Percentiles rank a stretch among this genome's conserved stretches.
Conservation (phyloP, 2,888 invertebrate species). For the Metopia argyrocephala region DNA sequence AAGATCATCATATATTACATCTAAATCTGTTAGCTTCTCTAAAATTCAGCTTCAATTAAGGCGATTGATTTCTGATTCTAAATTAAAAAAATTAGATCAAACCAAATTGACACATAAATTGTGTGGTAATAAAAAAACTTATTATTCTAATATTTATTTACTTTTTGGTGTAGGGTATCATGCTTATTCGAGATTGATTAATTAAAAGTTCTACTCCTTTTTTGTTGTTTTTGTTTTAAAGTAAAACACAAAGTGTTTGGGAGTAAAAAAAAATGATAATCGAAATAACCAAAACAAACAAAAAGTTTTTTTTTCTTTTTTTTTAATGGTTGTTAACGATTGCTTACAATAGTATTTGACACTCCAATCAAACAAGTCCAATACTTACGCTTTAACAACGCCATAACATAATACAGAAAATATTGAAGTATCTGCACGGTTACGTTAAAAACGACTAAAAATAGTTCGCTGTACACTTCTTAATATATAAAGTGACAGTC, state of each 20-base stretch:
- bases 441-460: not conserved
- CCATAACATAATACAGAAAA: too few relatives aligned
- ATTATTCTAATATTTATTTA: too few relatives aligned
- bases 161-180: too few relatives aligned
- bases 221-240: not conserved
- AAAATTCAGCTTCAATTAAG: too few relatives aligned
- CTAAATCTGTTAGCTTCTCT: too few relatives aligned
- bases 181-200: too few relatives aligned
- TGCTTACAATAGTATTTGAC: conserved; percentile 19
- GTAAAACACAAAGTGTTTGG: conserved; percentile 20
- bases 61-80: too few relatives aligned
- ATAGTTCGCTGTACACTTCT: not conserved
- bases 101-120: too few relatives aligned
- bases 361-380: conserved; percentile 1
- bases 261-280: conserved; percentile 27
- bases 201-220: too few relatives aligned
- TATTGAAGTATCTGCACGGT: not conserved
- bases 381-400: not conserved
- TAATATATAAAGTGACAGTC: not conserved
- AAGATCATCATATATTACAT: too few relatives aligned
- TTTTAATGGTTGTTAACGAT: conserved; percentile 5
- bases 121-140: too few relatives aligned
- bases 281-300: conserved; percentile 20
- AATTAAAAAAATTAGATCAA: too few relatives aligned
- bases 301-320: conserved; percentile 46